Percentiles rank a stretch among this genome's conserved stretches.
Conservation (phyloP, 1,140 invertebrate species). For the Drosophila baimaii region DNA sequence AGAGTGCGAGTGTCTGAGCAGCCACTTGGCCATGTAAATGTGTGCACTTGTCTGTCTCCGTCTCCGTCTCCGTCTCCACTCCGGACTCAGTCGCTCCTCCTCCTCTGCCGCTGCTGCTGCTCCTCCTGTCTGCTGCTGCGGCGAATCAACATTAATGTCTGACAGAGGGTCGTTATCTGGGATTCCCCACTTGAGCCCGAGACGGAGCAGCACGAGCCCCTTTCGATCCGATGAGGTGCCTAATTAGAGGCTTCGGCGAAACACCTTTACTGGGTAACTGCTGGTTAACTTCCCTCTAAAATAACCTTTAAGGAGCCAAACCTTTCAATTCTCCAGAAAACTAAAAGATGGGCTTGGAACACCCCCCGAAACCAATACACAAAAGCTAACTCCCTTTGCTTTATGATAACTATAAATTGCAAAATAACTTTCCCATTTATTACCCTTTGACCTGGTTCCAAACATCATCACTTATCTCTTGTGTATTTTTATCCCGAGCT, state of each 20-base stretch:
- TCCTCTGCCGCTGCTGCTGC: not conserved
- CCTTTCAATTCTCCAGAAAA: no score
- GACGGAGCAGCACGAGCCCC: conserved; percentile 14
- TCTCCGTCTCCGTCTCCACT: conserved; percentile 32
- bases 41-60: conserved; percentile 59
- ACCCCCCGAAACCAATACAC: no score
- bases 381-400: no score
- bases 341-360: no score
- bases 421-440: conserved; percentile 9
- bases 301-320: no score
- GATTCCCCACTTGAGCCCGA: conserved; percentile 68
- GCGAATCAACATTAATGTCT: conserved; percentile 41
- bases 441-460: conserved; percentile 12
- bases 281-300: no score
- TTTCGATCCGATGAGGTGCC: conserved; percentile 23
- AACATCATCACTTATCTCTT: conserved; percentile 3
- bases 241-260: conserved; percentile 5
- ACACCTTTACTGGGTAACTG: not conserved
- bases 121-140: conserved; percentile 22
- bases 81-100: no score
- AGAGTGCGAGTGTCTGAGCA: conserved; percentile 32
- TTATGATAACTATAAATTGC: no score
- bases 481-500: conserved; percentile 2
- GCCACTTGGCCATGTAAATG: conserved; percentile 78
- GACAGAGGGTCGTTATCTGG: conserved; percentile 67